Evolutionary conservation across 2,797 vertebrate species (phyloP), one percentile per base, ranked within the genome.

Genomic region (Onychomys torridus): DNA sequence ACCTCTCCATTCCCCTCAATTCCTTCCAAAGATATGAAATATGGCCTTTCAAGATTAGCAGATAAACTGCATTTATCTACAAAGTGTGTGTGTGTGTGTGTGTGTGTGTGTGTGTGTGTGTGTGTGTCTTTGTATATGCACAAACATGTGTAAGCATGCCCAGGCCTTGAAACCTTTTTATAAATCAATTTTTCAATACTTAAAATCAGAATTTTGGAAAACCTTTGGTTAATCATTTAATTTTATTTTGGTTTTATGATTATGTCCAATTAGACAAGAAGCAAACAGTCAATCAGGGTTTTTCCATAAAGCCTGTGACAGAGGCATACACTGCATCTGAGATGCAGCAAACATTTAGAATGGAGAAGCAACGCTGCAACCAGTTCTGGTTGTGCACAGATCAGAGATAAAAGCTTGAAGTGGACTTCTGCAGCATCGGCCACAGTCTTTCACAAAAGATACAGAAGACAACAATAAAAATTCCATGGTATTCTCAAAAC

Each of bases 151-250:
- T 27, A 55, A 65, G 9, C 9, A 40, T 34, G 5, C 43, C 29
- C 40, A 77, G 57, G 59, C 49, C 49, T 59, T 57, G 32, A 95
- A 95, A 86, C 13, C n/a, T 86, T 59, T 89, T 90, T 65, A 84
- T 12, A 91, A 89, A 86, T 29, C 71, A 67, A 73, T 19, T 96
- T 93, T 10, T 75, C 34, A 77, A 76, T 71, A 77, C 27, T 82
- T 90, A 90, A 93, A 95, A 93, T 76, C 25, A 89, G 19, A 95
- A 93, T 55, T 87, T 89, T 65, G 76, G 52, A 71, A 95, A 76
- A 84, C 32, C 57, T 90, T 78, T 85, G 93, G 25, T 16, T 90
- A 84, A 89, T 46, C 90, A 83, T 87, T 89, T 17, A 82, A 85
- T 63, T 96, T 84, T 14, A 93, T 84, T 93, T 86, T 83, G 63